phyloP scores from a whole-genome alignment of 2,888 invertebrate genomes.

The Nebria brevicollis region DNA sequence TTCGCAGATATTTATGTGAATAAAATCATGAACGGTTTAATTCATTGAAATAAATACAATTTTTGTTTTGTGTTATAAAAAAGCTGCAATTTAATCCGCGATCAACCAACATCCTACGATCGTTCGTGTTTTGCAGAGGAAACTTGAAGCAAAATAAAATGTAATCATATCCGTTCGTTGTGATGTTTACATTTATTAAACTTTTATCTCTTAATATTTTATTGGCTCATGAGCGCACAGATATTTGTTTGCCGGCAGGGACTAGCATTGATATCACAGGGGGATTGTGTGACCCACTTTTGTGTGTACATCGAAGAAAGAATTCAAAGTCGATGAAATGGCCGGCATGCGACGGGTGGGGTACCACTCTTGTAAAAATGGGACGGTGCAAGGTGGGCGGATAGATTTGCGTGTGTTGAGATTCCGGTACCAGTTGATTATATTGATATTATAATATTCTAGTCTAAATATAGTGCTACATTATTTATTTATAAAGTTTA shows the following conservation, averaged over 20 bases:
- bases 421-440: neutral
- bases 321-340: neutral
- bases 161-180: conserved; percentile 27
- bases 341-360: conserved; percentile 12
- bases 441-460: neutral
- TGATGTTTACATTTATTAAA: conserved; percentile 37
- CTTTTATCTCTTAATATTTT: conserved; percentile 25
- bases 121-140: conserved; percentile 9
- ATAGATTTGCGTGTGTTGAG: conserved; percentile 3
- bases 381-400: neutral
- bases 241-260: conserved; percentile 2
- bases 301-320: neutral
- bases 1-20: too few species aligned
- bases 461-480: neutral
- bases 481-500: too few species aligned
- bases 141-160: conserved; percentile 26
- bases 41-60: neutral
- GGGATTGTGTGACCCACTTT: conserved; percentile 13
- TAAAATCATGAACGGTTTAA: too few species aligned
- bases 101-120: neutral
- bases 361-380: neutral
- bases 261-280: neutral
- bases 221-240: neutral
- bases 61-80: neutral
- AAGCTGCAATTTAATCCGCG: neutral